Base-by-base conservation (phyloP, 2,113 vertebrate species). In the Podarcis muralis region DNA sequence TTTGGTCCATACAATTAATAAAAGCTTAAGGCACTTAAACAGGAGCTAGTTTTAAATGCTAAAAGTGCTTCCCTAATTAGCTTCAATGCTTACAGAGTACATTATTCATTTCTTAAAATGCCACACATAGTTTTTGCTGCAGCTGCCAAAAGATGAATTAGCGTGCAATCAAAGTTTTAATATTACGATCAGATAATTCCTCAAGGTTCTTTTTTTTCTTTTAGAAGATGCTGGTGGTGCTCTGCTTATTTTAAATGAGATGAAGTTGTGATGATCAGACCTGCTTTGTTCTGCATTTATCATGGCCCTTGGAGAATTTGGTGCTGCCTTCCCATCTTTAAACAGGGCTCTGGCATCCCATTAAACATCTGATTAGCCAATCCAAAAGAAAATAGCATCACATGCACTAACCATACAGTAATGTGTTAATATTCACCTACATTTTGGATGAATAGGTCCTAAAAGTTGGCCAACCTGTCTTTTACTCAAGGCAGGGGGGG, bases 1-100 rank as follows among this genome's bases (percentile, higher is more conserved):
- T 62, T 81, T 80, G 85, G 90, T 88, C 77, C 40, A 53, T 59
- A 86, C 93, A 95, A 97, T 97, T 97, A 97, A 96, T 97, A 97
- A 97, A 96, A 96, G 87, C 94, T 95, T 90, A 95, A 95, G 95
- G 93, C 95, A 96, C 92, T 96, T 96, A 96, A 95, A 92, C 62
- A 1, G 90, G 79, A 94, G 95, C 88, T 95, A 93, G 85, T 95
- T 95, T 96, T 92, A 95, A 96, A 95, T 95, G 89, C 91, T 87
- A 90, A 94, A 93, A 91, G 90, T 74, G 88, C 75, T 92, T 95
- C 90, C 92, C 95, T 95, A 95, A 96, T 96, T 96, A 95, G 57
- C 87, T 92, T 27, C 62, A 93, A 92, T 79, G 90, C 15, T 93
- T 89, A 89, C 0, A 93, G 72, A 23, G 66, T 43, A 80, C 93